Base-by-base conservation (phyloP, 2,888 invertebrate genomes). In the Fabriciana adippe region DNA sequence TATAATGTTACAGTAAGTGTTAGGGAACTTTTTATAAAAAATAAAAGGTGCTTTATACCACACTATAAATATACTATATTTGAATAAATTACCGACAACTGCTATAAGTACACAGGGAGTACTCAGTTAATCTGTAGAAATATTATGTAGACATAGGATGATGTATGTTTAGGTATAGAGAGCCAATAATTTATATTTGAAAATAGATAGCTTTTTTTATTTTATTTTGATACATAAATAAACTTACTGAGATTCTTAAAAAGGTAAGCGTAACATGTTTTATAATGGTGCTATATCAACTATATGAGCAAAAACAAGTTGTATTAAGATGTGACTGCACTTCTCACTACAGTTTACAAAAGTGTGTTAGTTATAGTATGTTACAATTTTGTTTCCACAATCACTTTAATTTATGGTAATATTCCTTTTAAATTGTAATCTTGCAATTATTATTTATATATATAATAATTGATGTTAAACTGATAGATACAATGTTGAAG, bases 211-310 rank as follows among this genome's bases (percentile, higher is more conserved):
- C 51, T 61, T 61, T 41, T 41, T 51, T 61, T 53, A 55, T 31
- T 41, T 56, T 35, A 47, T 64, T 8, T 50, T 56, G 13, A n/a
- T 64, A 21, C 18, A n/a, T 64, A 45, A 47, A 41, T 53, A 45
- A 56, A 8, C 47, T 31, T 14, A n/a, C 21, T 57, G 3, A 41
- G 35, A 41, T 48, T n/a, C 14, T 47, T 45, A 31, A 26, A n/a
- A 11, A 50, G 31, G 18, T 53, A 67, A 54, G 18, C 53, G 56
- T 26, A 45, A 48, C 13, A 31, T 41, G 26, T 50, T 13, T 56
- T 56, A 65, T 69, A 54, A 67, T 71, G 69, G 55, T 69, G 71
- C 69, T 64, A 67, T 69, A 57, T 64, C 66, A 69, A 51, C 21
- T 56, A 50, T 64, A 8, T 55, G 54, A 61, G 68, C 66, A 60